A percentile compares a stretch with the other conserved stretches of the same genome.
phyloP scores from a whole-genome alignment of 2,888 invertebrate species.

The Neoaliturus tenellus region DNA sequence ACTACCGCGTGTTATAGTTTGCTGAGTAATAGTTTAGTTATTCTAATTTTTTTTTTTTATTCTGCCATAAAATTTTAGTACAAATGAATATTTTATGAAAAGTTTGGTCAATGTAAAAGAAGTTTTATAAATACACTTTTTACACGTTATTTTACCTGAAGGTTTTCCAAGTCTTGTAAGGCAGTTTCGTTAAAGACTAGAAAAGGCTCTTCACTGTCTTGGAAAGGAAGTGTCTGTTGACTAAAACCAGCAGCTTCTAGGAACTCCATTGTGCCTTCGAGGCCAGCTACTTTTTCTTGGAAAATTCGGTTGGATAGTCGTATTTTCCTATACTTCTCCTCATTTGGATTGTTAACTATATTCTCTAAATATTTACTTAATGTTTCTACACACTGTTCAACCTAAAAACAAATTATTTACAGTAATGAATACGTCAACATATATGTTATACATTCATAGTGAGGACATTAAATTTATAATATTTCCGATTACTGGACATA shows the following conservation, averaged over 20 bases:
- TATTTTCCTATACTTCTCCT: slow-evolving; percentile 94
- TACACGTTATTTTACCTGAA: slow-evolving; percentile 73
- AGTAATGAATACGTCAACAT: no score
- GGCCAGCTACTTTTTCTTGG: slow-evolving; percentile 85
- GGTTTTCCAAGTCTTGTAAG: slow-evolving; percentile 75
- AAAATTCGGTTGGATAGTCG: slow-evolving; percentile 90
- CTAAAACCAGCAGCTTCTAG: slow-evolving; percentile 90
- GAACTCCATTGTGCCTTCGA: slow-evolving; percentile 90
- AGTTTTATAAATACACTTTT: no score
- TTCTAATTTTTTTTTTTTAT: no score
- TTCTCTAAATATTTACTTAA: slow-evolving; percentile 94
- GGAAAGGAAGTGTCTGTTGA: slow-evolving; percentile 75
- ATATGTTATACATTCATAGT: no score
- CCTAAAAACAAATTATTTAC: slow-evolving; percentile 76
- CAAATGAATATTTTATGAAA: no score
- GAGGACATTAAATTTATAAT: no score
- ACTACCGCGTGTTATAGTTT: no score
- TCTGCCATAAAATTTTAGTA: no score
- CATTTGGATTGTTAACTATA: slow-evolving; percentile 88
- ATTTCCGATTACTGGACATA: no score
- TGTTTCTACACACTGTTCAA: slow-evolving; percentile 89
- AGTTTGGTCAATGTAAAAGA: no score
- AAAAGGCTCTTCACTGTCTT: slow-evolving; percentile 80
- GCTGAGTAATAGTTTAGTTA: no score
- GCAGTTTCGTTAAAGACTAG: slow-evolving; percentile 80